These are phyloP conservation scores for Coturnix japonica DNA, from an alignment of 2,113 vertebrate species.

Conservation along the genomic window DNA sequence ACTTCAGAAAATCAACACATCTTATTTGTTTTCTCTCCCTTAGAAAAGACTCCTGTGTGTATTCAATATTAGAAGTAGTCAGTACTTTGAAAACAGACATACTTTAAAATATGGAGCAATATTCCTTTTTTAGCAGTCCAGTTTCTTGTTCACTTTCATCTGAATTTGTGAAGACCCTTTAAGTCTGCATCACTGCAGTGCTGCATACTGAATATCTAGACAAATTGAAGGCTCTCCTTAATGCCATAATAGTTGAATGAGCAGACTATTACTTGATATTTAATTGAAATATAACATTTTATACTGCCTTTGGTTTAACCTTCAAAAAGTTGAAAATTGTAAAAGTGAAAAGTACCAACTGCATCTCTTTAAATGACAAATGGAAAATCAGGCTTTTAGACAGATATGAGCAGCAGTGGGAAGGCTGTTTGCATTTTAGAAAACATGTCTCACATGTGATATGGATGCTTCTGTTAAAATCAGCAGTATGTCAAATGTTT, in stretches of 20 bases:
- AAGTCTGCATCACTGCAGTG: neutral
- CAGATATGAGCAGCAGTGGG: neutral
- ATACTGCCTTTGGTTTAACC: neutral
- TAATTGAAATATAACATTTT: neutral
- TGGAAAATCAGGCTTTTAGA: neutral
- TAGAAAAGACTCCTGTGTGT: neutral
- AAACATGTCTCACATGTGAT: neutral
- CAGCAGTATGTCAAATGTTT: neutral
- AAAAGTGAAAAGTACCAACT: neutral
- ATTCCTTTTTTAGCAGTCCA: neutral
- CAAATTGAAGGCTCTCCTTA: neutral
- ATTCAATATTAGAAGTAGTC: neutral
- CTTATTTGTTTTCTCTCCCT: neutral
- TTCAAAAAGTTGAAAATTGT: neutral
- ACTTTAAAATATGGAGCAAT: neutral
- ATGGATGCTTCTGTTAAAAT: neutral
- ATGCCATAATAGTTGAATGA: neutral
- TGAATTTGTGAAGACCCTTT: neutral
- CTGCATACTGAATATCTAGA: neutral
- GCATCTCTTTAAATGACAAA: neutral
- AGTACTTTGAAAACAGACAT: neutral
- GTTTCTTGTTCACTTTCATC: neutral
- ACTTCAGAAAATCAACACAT: neutral
- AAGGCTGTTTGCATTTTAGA: neutral
- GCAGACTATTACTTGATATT: neutral